Conservation (phyloP, 1,140 invertebrate genomes). For the Pseudomyrmex sp. region DNA sequence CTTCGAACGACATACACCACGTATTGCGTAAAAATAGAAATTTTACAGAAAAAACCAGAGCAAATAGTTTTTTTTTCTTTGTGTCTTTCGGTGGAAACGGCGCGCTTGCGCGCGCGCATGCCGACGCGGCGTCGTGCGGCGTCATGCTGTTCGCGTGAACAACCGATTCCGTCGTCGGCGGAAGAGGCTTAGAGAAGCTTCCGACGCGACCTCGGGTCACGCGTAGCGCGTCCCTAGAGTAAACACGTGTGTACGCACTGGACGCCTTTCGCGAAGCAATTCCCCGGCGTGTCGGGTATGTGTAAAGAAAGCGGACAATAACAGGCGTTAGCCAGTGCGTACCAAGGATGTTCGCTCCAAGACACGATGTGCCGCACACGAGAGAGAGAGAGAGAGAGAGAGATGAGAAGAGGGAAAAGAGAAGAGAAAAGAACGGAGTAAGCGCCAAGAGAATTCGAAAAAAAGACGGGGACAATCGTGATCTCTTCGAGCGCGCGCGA, state of each 20-base stretch:
- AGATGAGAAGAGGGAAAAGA: constrained; percentile 20
- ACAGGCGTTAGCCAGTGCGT: constrained; percentile 68
- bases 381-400: neutral
- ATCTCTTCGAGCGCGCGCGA: constrained; percentile 60
- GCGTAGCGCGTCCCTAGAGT: constrained; percentile 53
- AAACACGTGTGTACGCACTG: constrained; percentile 64
- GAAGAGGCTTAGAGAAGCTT: constrained; percentile 15
- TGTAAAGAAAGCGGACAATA: constrained; percentile 71
- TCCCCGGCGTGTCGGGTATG: constrained; percentile 45
- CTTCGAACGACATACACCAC: neutral
- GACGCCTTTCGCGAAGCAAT: constrained; percentile 22
- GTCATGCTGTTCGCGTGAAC: constrained; percentile 2
- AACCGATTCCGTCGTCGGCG: constrained; percentile 30
- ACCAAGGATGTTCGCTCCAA: constrained; percentile 63
- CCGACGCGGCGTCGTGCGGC: constrained; percentile 26
- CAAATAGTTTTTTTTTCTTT: no score
- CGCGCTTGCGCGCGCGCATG: constrained; percentile 30
- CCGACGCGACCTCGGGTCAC: constrained; percentile 66
- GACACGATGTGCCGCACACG: constrained; percentile 35
- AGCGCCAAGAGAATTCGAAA: constrained; percentile 38
- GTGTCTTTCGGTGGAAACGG: neutral
- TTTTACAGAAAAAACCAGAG: neutral
- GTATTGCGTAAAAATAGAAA: no score
- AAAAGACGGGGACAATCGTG: constrained; percentile 60
- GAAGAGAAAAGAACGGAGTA: constrained; percentile 3